Evolutionary conservation across 2,888 invertebrate genomes (phyloP).

Genomic region (Malacosoma neustria): DNA sequence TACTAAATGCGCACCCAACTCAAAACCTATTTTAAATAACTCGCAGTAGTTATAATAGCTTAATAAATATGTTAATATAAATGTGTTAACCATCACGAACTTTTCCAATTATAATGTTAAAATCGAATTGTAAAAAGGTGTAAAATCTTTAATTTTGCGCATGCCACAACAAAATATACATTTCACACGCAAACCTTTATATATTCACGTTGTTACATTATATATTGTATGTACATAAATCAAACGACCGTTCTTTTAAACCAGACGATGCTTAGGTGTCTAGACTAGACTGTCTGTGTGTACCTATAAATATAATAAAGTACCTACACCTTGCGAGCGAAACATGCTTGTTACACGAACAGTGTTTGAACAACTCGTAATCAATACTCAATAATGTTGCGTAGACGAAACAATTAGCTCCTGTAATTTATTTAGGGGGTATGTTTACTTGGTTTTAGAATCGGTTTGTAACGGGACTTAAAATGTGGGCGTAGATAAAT

Average conservation of each 20-base stretch:
- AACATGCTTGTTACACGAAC: neutral
- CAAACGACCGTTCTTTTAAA: constrained; percentile 7
- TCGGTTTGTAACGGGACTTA: too few species aligned
- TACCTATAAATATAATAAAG: constrained; percentile 2
- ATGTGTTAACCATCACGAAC: constrained; percentile 15
- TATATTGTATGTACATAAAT: constrained; percentile 8
- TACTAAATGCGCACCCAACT: constrained; percentile 29
- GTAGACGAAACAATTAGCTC: neutral
- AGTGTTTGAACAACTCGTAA: neutral
- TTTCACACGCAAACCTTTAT: constrained; percentile 37
- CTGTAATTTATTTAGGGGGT: too few species aligned
- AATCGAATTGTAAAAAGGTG: constrained; percentile 29
- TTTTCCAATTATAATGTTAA: constrained; percentile 27
- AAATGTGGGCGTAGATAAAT: too few species aligned
- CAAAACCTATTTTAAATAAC: constrained; percentile 17
- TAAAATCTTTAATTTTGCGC: constrained; percentile 58
- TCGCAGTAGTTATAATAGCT: constrained; percentile 7
- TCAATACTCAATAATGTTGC: neutral
- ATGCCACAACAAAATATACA: constrained; percentile 35
- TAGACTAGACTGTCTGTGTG: constrained; percentile 19
- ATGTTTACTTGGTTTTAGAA: too few species aligned
- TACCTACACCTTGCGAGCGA: constrained; percentile 2
- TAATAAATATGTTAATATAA: constrained; percentile 15
- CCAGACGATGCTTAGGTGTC: constrained; percentile 19
- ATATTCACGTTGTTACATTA: constrained; percentile 16